Conservation (phyloP, 2,797 vertebrate genomes). For the Pseudocheirus occidentalis region DNA sequence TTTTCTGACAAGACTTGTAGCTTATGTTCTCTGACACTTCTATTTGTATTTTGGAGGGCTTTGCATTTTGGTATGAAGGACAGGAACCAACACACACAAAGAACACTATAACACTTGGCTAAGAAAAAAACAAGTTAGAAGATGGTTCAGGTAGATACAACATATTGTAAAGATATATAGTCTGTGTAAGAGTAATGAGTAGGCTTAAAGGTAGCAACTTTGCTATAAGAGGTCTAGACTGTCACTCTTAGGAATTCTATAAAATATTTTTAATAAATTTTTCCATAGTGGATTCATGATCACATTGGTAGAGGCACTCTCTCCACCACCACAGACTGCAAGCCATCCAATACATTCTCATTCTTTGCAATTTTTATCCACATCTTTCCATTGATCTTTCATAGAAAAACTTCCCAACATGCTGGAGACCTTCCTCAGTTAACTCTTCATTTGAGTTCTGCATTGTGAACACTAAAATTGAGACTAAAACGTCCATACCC, state of each 20-base stretch:
- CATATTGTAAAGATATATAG: constrained; percentile 10
- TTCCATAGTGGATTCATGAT: background rate
- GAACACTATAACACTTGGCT: background rate
- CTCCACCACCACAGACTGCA: background rate
- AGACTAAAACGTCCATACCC: background rate
- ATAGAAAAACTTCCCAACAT: background rate
- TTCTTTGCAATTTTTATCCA: background rate
- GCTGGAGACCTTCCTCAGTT: background rate
- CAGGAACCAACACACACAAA: background rate
- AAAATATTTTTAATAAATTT: background rate
- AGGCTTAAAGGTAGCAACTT: background rate
- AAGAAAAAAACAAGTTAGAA: background rate
- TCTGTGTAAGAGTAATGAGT: constrained; percentile 1
- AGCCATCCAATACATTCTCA: background rate
- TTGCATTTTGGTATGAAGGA: constrained; percentile 38
- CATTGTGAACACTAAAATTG: background rate
- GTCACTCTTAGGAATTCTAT: background rate
- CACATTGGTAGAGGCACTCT: background rate
- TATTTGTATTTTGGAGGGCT: background rate
- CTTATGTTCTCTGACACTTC: constrained; percentile 33
- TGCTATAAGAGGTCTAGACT: background rate
- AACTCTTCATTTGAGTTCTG: background rate
- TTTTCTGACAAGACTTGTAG: constrained; percentile 11
- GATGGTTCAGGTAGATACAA: background rate
- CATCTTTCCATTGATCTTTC: background rate